Evolutionary conservation across 2,113 vertebrate genomes (phyloP).

Genomic region (Pseudopodoces humilis): DNA sequence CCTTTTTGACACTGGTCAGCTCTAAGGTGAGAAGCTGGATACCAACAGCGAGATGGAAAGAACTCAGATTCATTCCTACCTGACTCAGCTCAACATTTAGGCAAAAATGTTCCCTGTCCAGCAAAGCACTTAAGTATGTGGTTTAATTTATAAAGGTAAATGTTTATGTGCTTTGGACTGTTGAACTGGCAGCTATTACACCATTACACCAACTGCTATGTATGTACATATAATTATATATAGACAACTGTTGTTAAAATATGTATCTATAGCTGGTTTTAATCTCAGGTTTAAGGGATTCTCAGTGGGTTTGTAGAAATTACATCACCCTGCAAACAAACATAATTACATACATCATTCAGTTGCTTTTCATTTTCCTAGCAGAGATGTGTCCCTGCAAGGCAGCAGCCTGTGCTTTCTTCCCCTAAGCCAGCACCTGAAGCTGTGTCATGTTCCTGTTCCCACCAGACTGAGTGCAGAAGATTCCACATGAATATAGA

Average conservation of each 20-base stretch:
- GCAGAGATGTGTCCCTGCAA: background rate
- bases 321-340: constrained; percentile 13
- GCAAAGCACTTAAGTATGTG: background rate
- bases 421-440: constrained; percentile 22
- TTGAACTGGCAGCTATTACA: background rate
- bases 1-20: background rate
- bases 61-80: background rate
- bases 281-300: constrained; percentile 40
- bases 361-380: constrained; percentile 7
- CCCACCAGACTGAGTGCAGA: background rate
- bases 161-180: background rate
- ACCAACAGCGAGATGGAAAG: background rate
- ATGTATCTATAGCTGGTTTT: background rate
- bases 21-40: background rate
- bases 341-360: constrained; percentile 43
- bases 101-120: background rate
- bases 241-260: constrained; percentile 30
- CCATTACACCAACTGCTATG: background rate
- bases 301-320: constrained; percentile 20
- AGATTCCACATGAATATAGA: constrained; percentile 23
- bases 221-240: background rate
- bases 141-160: constrained; percentile 5
- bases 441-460: background rate
- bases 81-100: background rate
- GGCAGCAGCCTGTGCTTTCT: constrained; percentile 28